A percentile compares a stretch with the other conserved stretches of the same genome.
Evolutionary conservation across 53 echinoderm and acorn worm species (phyloP).

Genomic region (Temnopleurus reevesii): DNA sequence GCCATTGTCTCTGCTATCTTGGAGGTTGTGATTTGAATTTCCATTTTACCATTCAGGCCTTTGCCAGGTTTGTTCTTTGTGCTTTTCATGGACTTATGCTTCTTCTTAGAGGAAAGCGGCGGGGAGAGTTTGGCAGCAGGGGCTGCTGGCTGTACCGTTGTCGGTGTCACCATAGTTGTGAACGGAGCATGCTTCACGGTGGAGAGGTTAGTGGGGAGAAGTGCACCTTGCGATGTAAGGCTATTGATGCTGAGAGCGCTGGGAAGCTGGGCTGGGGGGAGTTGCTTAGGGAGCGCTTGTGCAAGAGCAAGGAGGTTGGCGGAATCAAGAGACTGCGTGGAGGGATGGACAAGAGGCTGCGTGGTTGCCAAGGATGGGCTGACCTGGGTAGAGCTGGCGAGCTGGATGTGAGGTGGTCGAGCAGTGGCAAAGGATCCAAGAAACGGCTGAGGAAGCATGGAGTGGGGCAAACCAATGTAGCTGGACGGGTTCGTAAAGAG

Average conservation of each 20-base stretch:
- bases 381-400: slow-evolving; percentile 38
- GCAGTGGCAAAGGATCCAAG: slow-evolving; percentile 17
- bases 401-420: slow-evolving; percentile 11
- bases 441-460: slow-evolving; percentile 47
- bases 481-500: slow-evolving; percentile 33
- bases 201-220: neutral
- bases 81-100: no score
- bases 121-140: neutral
- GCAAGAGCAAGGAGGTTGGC: slow-evolving; percentile 36
- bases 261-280: neutral
- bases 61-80: neutral
- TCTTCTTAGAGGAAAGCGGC: neutral
- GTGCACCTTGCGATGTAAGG: neutral
- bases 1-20: slow-evolving; percentile 65
- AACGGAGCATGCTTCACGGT: neutral
- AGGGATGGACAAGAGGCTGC: slow-evolving; percentile 33
- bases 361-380: slow-evolving; percentile 22
- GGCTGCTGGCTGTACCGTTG: neutral
- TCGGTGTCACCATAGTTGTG: neutral
- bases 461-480: slow-evolving; percentile 32
- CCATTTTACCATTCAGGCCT: slow-evolving; percentile 31
- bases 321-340: slow-evolving; percentile 15
- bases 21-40: slow-evolving; percentile 64
- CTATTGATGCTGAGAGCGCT: slow-evolving; percentile 23
- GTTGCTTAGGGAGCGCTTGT: slow-evolving; percentile 42